Evolutionary conservation across 2,113 vertebrate genomes (phyloP).

Genomic region (Neogobius melanostomus): DNA sequence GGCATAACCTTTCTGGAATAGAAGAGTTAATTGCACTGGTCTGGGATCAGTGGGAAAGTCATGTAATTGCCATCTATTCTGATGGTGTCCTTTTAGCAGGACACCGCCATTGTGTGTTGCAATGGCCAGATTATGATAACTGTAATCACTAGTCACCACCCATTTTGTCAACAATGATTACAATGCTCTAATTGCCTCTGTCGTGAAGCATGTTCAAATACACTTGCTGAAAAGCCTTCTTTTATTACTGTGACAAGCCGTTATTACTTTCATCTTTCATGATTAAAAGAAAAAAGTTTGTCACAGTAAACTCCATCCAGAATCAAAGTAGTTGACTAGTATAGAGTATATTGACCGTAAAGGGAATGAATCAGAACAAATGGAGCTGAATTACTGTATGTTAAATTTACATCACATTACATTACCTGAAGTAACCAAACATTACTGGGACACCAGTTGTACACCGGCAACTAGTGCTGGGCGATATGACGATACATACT

Average conservation of each 20-base stretch:
- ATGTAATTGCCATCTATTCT: conserved; percentile 59
- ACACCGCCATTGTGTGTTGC: neutral
- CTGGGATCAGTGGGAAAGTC: conserved; percentile 56
- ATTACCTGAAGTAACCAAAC: too few relatives aligned
- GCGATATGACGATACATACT: too few relatives aligned
- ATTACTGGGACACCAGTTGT: too few relatives aligned
- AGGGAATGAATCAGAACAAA: too few relatives aligned
- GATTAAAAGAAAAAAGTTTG: neutral
- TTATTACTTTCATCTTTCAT: too few relatives aligned
- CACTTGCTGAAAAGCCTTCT: neutral
- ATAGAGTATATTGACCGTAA: too few relatives aligned
- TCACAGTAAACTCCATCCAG: too few relatives aligned
- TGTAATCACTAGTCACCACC: neutral
- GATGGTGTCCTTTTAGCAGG: conserved; percentile 18
- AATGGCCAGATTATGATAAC: conserved; percentile 3
- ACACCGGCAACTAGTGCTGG: too few relatives aligned
- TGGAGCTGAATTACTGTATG: too few relatives aligned
- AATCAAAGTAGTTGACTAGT: too few relatives aligned
- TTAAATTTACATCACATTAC: too few relatives aligned
- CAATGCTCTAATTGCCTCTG: neutral
- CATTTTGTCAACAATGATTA: neutral
- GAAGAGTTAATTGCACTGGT: conserved; percentile 67
- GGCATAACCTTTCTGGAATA: conserved; percentile 66
- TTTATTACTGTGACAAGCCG: neutral
- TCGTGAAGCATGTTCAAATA: neutral